Evolutionary conservation across 2,888 invertebrate genomes (phyloP), one percentile per base, ranked within the genome.

Genomic region (Nezara viridula): DNA sequence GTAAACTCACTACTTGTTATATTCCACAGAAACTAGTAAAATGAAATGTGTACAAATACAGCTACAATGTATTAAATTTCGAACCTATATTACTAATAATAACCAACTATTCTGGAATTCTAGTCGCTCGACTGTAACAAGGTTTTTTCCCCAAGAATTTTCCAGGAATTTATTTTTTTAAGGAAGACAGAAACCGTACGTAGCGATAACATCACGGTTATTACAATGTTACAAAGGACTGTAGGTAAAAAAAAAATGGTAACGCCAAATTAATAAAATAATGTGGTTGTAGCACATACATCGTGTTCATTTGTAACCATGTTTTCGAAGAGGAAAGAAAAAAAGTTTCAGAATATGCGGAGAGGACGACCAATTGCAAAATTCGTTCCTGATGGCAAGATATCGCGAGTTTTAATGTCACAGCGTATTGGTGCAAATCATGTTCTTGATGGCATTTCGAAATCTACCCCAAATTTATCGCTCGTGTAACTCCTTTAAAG

Each of bases 381-480:
- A 73, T 73, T 73, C 66, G 37, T 73, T 73, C 9, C 66, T 21
- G 66, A 73, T 73, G 66, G 32, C 16, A 19, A 73, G 66, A 73
- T 73, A 73, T 24, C 66, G 32, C 32, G 37, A 7, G 37, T 32
- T 73, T 73, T 73, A 73, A 73, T 73, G 37, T 7, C 7, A 37
- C 19, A 37, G 37, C 2, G 66, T 73, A 73, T 73, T 37, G 66
- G 37, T 37, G 37, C 66, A 73, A 37, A 73, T 73, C 66, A 32
- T 73, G 66, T 73, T 73, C 66, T 32, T 19, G 32, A 73, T 73
- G 66, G 7, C 66, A 73, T 73, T 73, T 73, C 66, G 66, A 73
- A 60, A 73, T 73, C 37, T 27, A 0, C 37, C 2, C 19, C 32
- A 37, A 73, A 73, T 37, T 73, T 73, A 73, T 73, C 10, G 27